Percentiles rank a stretch among this genome's conserved stretches.
These are phyloP conservation scores for Lepidurus arcticus DNA, from an alignment of 1,140 invertebrate species.

Conservation along the genomic window DNA sequence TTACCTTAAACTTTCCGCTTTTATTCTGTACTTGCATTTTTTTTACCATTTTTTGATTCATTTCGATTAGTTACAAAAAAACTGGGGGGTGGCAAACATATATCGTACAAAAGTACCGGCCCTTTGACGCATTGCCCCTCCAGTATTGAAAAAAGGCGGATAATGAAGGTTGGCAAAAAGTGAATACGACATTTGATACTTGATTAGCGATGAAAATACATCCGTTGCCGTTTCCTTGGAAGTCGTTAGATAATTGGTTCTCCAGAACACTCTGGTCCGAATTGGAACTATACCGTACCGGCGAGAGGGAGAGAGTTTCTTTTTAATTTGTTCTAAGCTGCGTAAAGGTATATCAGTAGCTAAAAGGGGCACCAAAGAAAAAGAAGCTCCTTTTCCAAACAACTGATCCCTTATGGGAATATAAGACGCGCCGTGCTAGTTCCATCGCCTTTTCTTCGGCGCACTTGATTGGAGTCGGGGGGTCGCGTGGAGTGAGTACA, in stretches of 20 bases:
- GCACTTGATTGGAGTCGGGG: neutral
- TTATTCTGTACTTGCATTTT: neutral
- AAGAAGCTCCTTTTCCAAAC: neutral
- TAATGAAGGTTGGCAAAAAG: slow-evolving; percentile 7
- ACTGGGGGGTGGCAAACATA: slow-evolving; percentile 6
- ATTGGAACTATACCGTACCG: too few relatives aligned
- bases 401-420: neutral
- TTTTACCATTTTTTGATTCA: neutral
- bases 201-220: slow-evolving; percentile 19
- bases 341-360: neutral
- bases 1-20: slow-evolving; percentile 24
- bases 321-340: too few relatives aligned
- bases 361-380: neutral
- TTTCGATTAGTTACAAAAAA: neutral
- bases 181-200: neutral
- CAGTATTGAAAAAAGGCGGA: neutral
- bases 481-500: neutral
- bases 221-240: neutral
- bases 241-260: too few relatives aligned
- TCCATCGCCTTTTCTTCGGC: neutral
- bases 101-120: neutral
- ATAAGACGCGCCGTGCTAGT: neutral
- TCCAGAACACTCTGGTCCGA: too few relatives aligned
- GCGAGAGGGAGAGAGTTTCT: too few relatives aligned
- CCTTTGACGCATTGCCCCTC: slow-evolving; percentile 16